Conservation (phyloP, 1,140 invertebrate species). For the Sitobion miscanthi region DNA sequence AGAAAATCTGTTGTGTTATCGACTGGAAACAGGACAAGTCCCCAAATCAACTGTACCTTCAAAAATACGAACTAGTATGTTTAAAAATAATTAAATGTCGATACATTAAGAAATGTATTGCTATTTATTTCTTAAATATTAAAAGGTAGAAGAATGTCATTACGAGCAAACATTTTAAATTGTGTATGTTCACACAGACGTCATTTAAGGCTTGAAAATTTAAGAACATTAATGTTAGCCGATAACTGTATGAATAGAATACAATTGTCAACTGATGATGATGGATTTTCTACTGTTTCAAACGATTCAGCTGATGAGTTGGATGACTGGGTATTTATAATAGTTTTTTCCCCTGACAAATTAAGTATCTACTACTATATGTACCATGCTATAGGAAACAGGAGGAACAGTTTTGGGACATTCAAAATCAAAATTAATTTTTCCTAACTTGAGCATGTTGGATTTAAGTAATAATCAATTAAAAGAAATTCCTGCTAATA, state of each 20-base stretch:
- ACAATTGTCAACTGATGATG: conserved; percentile 80
- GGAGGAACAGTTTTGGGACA: conserved; percentile 20
- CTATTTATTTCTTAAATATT: background rate
- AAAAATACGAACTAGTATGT: conserved; percentile 46
- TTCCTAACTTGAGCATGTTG: conserved; percentile 93
- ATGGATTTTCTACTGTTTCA: conserved; percentile 62
- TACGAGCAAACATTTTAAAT: conserved; percentile 76
- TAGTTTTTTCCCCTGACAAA: conserved; percentile 49
- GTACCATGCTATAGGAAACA: conserved; percentile 26
- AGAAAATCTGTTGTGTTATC: conserved; percentile 56
- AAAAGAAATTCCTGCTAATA: conserved; percentile 79
- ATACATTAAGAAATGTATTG: conserved; percentile 2
- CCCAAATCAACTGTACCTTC: conserved; percentile 50
- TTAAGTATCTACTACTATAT: background rate
- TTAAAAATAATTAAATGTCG: background rate
- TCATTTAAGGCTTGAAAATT: conserved; percentile 80
- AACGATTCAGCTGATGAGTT: conserved; percentile 59
- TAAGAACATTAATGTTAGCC: conserved; percentile 82
- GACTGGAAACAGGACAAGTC: conserved; percentile 56
- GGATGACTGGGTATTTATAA: conserved; percentile 61
- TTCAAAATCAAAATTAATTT: conserved; percentile 76
- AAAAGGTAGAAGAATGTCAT: conserved; percentile 63
- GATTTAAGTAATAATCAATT: conserved; percentile 91
- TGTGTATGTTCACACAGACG: conserved; percentile 82
- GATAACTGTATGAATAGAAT: conserved; percentile 84